A percentile compares a stretch with the other conserved stretches of the same genome.
Conservation (phyloP, 2,113 vertebrate genomes). For the Grus americana region DNA sequence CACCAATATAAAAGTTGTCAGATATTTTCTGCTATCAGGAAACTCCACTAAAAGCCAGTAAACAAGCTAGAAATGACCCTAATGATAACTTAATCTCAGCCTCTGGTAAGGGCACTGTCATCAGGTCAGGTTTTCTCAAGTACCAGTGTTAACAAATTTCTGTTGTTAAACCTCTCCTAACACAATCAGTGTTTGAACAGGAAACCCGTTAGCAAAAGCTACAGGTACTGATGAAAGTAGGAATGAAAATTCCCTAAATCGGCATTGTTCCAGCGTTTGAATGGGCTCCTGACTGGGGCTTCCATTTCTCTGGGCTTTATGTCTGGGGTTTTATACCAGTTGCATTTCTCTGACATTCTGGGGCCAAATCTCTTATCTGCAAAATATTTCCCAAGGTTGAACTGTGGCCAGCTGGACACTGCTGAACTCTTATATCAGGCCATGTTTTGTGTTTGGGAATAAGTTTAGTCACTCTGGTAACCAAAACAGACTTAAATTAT, state of each 20-base stretch:
- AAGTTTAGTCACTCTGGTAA: background rate
- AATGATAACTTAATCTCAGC: background rate
- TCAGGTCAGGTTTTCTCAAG: background rate
- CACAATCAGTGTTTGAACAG: background rate
- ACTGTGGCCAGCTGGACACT: background rate
- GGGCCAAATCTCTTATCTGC: background rate
- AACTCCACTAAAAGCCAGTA: background rate
- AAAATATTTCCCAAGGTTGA: background rate
- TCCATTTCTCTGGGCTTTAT: background rate
- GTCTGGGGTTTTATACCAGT: background rate
- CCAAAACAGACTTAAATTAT: background rate
- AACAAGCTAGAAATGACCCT: background rate
- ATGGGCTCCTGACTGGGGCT: background rate
- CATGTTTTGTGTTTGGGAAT: background rate
- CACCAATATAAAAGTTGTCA: background rate
- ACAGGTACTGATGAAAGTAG: background rate
- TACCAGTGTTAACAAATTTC: background rate
- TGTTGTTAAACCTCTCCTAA: background rate
- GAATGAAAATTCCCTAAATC: background rate
- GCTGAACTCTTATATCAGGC: background rate
- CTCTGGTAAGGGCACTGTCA: background rate
- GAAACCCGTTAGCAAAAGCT: background rate
- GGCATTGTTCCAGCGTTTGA: background rate
- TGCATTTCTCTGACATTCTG: background rate
- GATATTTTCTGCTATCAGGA: background rate